Percentiles rank a stretch among this genome's conserved stretches.
Evolutionary conservation across 2,113 vertebrate genomes (phyloP).

Genomic region (Corynorhinus townsendii): DNA sequence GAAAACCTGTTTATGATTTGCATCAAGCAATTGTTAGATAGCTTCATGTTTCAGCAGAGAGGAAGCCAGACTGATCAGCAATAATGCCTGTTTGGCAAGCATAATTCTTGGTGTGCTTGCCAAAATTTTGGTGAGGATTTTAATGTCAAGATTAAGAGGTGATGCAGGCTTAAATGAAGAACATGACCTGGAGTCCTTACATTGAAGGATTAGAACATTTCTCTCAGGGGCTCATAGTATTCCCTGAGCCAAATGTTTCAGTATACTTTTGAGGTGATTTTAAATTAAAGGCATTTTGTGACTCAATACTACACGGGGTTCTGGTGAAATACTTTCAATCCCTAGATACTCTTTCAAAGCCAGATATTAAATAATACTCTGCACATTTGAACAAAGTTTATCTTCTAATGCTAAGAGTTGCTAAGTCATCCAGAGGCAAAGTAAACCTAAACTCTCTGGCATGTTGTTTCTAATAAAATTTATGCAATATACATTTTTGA

Average conservation of each 20-base stretch:
- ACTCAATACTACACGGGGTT: conserved; percentile 69
- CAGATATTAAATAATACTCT: conserved; percentile 73
- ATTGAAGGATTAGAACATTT: conserved; percentile 66
- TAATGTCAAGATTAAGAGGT: conserved; percentile 73
- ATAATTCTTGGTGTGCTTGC: conserved; percentile 63
- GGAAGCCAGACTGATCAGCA: conserved; percentile 65
- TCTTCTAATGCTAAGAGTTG: conserved; percentile 61
- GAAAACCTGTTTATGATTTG: conserved; percentile 67
- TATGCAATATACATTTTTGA: neutral
- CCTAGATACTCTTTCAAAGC: conserved; percentile 66
- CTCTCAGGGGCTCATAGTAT: conserved; percentile 64
- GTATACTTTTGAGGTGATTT: conserved; percentile 55
- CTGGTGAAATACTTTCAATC: conserved; percentile 72
- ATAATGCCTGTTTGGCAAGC: conserved; percentile 72
- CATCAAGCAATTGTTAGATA: conserved; percentile 58
- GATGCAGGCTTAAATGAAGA: conserved; percentile 71
- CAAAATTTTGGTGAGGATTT: conserved; percentile 77
- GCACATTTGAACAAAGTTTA: conserved; percentile 66
- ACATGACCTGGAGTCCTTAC: conserved; percentile 44
- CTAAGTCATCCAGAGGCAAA: neutral
- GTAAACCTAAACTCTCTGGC: neutral
- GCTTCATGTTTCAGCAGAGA: conserved; percentile 64
- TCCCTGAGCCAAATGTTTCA: conserved; percentile 64
- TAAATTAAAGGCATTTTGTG: conserved; percentile 66
- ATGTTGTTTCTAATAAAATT: neutral